These are phyloP conservation scores for Aleadryas rufinucha DNA, from an alignment of 2,113 vertebrate species.

Conservation along the genomic window DNA sequence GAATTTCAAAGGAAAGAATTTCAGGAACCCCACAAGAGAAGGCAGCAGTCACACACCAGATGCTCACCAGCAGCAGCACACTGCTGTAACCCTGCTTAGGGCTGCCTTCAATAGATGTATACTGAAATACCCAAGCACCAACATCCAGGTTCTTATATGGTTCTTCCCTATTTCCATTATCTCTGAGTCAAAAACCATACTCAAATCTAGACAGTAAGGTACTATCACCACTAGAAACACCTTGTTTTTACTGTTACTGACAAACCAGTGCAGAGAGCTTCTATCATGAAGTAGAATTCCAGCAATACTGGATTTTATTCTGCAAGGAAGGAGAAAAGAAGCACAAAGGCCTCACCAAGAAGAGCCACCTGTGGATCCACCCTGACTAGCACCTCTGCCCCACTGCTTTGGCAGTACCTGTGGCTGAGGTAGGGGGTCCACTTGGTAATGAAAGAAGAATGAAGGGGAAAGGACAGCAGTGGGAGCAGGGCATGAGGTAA, in stretches of 20 bases:
- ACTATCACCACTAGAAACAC: neutral
- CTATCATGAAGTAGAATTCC: neutral
- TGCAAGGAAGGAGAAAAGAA: neutral
- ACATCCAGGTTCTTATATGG: accelerated
- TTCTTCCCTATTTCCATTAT: neutral
- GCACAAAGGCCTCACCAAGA: neutral
- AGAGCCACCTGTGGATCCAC: neutral
- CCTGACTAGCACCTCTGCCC: neutral
- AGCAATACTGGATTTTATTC: neutral
- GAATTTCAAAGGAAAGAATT: neutral
- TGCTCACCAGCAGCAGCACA: neutral
- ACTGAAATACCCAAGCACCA: neutral
- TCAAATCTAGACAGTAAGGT: neutral
- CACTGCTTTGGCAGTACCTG: neutral
- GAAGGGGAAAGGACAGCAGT: neutral
- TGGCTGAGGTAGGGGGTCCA: accelerated
- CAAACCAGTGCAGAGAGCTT: neutral
- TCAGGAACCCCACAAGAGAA: neutral
- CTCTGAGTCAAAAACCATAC: neutral
- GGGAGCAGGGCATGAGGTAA: neutral
- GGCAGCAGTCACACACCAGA: conserved; percentile 12
- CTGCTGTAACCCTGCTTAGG: neutral
- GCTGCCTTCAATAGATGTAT: neutral
- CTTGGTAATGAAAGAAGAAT: neutral
- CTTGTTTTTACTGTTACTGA: neutral